Conservation (phyloP, 2,113 vertebrate genomes). For the Boleophthalmus pectinirostris region DNA sequence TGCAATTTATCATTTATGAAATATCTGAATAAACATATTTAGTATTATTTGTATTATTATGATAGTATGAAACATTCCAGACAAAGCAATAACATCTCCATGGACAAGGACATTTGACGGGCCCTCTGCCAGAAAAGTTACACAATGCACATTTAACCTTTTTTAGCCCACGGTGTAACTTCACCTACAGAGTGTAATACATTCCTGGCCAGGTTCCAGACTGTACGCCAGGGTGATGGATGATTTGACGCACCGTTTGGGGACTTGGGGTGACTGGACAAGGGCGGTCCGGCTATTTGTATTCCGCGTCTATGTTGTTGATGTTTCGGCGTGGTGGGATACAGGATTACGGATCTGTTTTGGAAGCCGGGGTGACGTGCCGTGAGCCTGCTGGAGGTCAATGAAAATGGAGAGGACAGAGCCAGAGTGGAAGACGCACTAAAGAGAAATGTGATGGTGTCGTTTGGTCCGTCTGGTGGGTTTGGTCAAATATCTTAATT, state of each 20-base stretch:
- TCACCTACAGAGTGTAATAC: no score
- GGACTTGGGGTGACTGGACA: constrained; percentile 38
- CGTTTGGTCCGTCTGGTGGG: not conserved
- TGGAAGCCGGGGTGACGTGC: constrained; percentile 4
- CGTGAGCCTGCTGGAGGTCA: constrained; percentile 3
- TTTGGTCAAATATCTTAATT: no score
- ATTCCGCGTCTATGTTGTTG: not conserved
- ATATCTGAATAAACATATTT: no score
- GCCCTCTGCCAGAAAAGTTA: no score
- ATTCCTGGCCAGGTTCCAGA: not conserved
- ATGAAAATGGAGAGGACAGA: not conserved
- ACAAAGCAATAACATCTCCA: no score
- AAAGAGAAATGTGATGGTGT: not conserved
- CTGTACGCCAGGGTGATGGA: constrained; percentile 23
- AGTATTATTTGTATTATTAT: no score
- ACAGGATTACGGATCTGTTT: constrained; percentile 12
- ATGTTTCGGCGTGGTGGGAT: constrained; percentile 17
- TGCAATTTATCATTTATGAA: no score
- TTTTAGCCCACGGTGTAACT: no score
- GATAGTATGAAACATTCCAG: no score
- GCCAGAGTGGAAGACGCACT: not conserved
- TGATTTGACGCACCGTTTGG: constrained; percentile 33
- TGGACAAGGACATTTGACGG: no score
- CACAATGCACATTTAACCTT: not conserved
- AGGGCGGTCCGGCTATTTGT: constrained; percentile 30